These are phyloP conservation scores for Phengaris alcon DNA, from an alignment of 2,888 invertebrate species.

Conservation along the genomic window DNA sequence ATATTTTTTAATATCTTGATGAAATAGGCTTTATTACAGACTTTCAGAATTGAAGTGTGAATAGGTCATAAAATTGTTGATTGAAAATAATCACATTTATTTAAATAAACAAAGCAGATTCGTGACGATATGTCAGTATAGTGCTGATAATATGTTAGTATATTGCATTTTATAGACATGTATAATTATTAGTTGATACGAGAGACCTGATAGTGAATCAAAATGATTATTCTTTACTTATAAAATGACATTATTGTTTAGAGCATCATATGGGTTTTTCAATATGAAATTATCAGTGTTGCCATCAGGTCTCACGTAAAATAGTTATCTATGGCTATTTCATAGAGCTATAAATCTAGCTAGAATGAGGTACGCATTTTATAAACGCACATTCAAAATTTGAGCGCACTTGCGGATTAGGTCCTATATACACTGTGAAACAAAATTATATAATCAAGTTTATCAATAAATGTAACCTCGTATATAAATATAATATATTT, in stretches of 20 bases:
- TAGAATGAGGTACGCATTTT: slow-evolving; percentile 1
- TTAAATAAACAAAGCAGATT: not conserved
- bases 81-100: not conserved
- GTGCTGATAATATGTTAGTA: not conserved
- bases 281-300: not conserved
- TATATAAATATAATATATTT: slow-evolving; percentile 61
- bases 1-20: not conserved
- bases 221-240: not conserved
- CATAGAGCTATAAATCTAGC: not conserved
- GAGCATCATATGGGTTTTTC: too few species aligned
- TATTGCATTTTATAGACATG: slow-evolving; percentile 1
- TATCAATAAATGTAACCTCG: slow-evolving; percentile 31
- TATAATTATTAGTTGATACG: not conserved
- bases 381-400: slow-evolving; percentile 20
- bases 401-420: slow-evolving; percentile 14
- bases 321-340: slow-evolving; percentile 23
- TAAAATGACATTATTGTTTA: too few species aligned
- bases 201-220: not conserved
- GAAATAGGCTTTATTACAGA: not conserved
- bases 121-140: not conserved
- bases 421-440: not conserved
- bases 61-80: not conserved
- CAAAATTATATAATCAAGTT: slow-evolving; percentile 21
- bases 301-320: slow-evolving; percentile 18
- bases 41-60: not conserved